Conservation (phyloP, 2,888 invertebrate species). For the Drosophila kanekoi region DNA sequence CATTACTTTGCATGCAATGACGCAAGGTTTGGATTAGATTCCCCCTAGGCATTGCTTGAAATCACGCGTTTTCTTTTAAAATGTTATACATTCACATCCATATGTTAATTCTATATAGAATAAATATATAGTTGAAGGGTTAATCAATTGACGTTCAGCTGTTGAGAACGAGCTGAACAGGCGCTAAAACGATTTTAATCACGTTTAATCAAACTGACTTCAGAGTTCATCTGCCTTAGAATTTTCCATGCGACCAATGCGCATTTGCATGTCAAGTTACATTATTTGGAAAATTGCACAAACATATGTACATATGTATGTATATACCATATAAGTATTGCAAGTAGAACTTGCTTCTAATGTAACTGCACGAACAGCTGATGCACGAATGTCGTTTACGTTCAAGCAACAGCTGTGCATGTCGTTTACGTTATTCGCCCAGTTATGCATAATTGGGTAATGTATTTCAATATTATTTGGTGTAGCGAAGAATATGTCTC, state of each 20-base stretch:
- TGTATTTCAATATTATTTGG: neutral
- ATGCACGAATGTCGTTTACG: conserved; percentile 6
- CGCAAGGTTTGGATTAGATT: conserved; percentile 37
- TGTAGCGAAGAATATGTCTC: conserved; percentile 29
- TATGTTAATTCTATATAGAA: neutral
- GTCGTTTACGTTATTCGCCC: conserved; percentile 15
- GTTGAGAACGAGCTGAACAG: conserved; percentile 8
- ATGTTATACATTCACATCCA: neutral
- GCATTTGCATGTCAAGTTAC: conserved; percentile 24
- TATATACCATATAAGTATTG: neutral
- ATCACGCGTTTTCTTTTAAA: conserved; percentile 39
- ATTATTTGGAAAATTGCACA: neutral
- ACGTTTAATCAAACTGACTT: conserved; percentile 27
- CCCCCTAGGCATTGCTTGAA: conserved; percentile 11
- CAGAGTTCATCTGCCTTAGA: conserved; percentile 18
- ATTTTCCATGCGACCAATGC: conserved; percentile 37
- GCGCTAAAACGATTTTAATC: conserved; percentile 13
- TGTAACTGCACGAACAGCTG: conserved; percentile 25
- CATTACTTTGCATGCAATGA: conserved; percentile 54
- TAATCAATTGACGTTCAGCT: conserved; percentile 11
- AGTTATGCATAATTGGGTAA: neutral
- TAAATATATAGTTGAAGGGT: conserved; percentile 3
- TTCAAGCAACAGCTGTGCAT: conserved; percentile 19
- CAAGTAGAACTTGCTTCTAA: conserved; percentile 2
- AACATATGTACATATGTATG: neutral